Conservation (phyloP, 92 coral and sea anemone genomes). For the Epizoanthus illoricatus region DNA sequence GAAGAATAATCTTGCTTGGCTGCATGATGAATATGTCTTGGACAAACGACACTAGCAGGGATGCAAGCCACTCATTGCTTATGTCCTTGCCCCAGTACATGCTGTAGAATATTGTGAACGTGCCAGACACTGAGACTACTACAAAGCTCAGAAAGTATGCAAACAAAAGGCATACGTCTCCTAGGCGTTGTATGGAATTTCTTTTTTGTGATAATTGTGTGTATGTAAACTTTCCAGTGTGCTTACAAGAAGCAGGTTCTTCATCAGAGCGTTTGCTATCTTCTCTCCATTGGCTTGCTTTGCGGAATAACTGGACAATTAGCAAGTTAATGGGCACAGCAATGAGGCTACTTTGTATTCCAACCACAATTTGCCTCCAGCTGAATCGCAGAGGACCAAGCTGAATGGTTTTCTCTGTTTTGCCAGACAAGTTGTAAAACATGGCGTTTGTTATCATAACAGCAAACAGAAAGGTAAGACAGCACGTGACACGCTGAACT, state of each 20-base stretch:
- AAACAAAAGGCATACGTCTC: conserved; percentile 14
- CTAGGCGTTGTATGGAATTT: not conserved
- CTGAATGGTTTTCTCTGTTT: conserved; percentile 43
- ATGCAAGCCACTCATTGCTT: conserved; percentile 34
- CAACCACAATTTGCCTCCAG: conserved; percentile 60
- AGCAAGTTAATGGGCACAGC: conserved; percentile 62
- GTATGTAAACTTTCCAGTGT: conserved; percentile 10
- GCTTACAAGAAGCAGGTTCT: not conserved
- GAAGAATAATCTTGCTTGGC: conserved; percentile 32
- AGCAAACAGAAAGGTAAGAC: conserved; percentile 57
- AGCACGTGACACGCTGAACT: conserved; percentile 67
- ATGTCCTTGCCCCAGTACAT: conserved; percentile 36
- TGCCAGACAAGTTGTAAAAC: conserved; percentile 56
- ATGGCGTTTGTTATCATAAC: conserved; percentile 78
- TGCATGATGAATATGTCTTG: conserved; percentile 40
- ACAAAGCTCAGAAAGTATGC: conserved; percentile 41
- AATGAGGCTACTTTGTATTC: conserved; percentile 58
- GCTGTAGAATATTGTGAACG: conserved; percentile 46
- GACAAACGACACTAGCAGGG: conserved; percentile 31
- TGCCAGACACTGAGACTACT: conserved; percentile 19
- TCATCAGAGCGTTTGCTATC: not conserved
- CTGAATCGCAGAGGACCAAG: conserved; percentile 67
- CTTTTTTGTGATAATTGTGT: conserved; percentile 5
- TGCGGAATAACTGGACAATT: conserved; percentile 59
- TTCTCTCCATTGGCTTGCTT: conserved; percentile 21